Evolutionary conservation across 2,888 invertebrate species (phyloP).

Genomic region (Apamea sordens): DNA sequence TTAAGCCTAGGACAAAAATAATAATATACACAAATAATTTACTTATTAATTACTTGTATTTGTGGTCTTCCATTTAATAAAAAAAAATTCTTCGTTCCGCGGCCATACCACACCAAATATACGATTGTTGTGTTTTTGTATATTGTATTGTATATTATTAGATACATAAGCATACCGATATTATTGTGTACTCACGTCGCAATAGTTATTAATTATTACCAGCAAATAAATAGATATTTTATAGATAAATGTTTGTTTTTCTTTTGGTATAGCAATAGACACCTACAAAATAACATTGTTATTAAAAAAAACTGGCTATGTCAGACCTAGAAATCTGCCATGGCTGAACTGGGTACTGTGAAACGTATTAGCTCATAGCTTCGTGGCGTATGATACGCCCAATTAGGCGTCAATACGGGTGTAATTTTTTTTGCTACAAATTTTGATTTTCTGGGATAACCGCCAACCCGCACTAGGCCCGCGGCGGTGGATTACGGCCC

Average conservation of each 20-base stretch:
- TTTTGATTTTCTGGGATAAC: too few species aligned
- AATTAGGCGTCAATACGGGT: too few species aligned
- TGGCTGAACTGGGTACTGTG: too few species aligned
- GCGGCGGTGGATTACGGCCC: too few species aligned
- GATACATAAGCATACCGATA: constrained; percentile 61
- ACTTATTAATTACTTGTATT: not conserved
- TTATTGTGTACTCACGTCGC: constrained; percentile 67
- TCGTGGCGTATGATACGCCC: too few species aligned
- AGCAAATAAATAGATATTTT: constrained; percentile 71
- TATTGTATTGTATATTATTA: constrained; percentile 68
- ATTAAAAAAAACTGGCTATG: too few species aligned
- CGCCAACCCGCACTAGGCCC: too few species aligned
- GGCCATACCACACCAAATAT: constrained; percentile 78
- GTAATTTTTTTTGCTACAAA: too few species aligned
- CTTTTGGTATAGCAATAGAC: not conserved
- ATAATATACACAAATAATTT: not conserved
- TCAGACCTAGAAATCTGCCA: too few species aligned
- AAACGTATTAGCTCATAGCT: too few species aligned
- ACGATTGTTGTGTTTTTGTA: constrained; percentile 72
- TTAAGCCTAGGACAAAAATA: not conserved
- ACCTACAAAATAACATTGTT: not conserved
- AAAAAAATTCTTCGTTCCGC: constrained; percentile 51
- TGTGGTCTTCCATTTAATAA: constrained; percentile 37
- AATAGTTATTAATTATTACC: constrained; percentile 67
- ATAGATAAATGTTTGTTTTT: constrained; percentile 49